Evolutionary conservation across 2,797 vertebrate species (phyloP).

Genomic region (Aselliscus stoliczkanus): DNA sequence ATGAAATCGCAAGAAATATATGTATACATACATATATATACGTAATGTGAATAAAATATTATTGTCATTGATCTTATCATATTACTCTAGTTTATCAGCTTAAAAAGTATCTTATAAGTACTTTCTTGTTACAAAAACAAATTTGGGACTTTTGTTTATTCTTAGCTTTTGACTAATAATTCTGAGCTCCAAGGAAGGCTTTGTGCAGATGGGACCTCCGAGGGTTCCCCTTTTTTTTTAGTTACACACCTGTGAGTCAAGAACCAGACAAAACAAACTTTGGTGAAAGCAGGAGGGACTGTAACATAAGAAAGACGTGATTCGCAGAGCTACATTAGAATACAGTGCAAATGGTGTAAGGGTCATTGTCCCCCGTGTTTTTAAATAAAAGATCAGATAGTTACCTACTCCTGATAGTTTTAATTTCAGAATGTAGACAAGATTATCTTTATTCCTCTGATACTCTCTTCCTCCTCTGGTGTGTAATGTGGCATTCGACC

Average conservation of each 20-base stretch:
- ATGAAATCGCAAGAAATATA: background rate
- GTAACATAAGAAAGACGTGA: background rate
- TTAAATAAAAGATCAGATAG: background rate
- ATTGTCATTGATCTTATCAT: background rate
- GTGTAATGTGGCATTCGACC: background rate
- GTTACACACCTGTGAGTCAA: background rate
- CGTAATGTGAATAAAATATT: background rate
- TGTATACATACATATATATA: too few species aligned
- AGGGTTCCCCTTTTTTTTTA: background rate
- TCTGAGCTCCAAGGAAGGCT: background rate
- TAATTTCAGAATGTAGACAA: background rate
- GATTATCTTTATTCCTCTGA: background rate
- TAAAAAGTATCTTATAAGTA: background rate
- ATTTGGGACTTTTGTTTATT: background rate
- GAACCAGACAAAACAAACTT: background rate
- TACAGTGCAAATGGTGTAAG: background rate
- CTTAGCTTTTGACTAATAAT: background rate
- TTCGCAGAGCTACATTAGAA: background rate
- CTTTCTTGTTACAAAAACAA: background rate
- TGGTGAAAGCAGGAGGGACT: background rate
- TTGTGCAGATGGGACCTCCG: background rate
- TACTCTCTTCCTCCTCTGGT: background rate
- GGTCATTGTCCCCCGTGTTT: background rate
- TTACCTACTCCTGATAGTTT: background rate
- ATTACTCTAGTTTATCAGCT: background rate